These are phyloP conservation scores for Lasiurus borealis DNA, from an alignment of 2,113 vertebrate species.

Conservation along the genomic window DNA sequence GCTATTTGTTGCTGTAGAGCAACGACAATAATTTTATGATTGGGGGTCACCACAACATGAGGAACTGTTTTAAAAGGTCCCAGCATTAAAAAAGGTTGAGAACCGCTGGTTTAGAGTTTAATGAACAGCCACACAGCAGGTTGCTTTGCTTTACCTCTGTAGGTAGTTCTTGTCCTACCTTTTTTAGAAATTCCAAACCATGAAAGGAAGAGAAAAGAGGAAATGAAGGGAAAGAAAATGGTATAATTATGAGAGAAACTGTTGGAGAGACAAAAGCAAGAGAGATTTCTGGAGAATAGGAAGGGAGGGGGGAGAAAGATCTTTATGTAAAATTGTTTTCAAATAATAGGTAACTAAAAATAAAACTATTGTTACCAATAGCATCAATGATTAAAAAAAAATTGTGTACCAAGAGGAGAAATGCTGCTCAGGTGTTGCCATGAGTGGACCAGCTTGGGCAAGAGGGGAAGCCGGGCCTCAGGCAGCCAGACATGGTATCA, in stretches of 20 bases:
- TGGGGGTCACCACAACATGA: no score
- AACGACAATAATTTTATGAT: no score
- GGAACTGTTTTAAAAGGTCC: no score
- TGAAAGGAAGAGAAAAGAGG: background rate
- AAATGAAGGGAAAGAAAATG: background rate
- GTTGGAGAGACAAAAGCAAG: background rate
- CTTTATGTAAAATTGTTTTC: constrained; percentile 11
- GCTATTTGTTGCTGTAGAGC: no score
- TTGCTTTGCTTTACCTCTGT: background rate
- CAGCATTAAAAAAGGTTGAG: no score
- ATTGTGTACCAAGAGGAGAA: background rate
- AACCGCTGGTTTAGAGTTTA: no score
- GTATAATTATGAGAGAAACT: background rate
- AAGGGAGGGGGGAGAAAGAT: background rate
- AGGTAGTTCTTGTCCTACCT: background rate
- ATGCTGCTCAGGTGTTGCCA: background rate
- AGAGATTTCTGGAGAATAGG: background rate
- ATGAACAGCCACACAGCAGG: background rate
- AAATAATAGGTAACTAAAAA: background rate
- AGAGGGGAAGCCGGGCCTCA: background rate
- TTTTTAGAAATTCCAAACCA: constrained; percentile 6
- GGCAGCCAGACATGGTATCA: background rate
- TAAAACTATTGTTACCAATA: background rate
- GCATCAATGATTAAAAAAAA: background rate
- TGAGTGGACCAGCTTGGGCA: background rate